Evolutionary conservation across 2,888 invertebrate species (phyloP), one percentile per base, ranked within the genome.

Genomic region (Pachydiplax longipennis): DNA sequence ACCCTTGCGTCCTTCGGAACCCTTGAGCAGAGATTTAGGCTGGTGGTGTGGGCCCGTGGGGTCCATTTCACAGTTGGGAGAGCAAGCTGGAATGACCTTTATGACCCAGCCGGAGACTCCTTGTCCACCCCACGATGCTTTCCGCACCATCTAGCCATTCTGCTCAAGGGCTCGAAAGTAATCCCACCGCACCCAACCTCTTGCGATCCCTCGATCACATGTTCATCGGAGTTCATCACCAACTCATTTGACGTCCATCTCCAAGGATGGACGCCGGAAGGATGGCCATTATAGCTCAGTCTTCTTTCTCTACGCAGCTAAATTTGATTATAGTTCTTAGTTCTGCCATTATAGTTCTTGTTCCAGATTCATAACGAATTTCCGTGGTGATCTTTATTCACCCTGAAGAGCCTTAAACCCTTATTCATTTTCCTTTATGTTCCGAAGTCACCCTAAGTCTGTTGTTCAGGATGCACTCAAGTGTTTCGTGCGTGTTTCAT

Each of bases 81-180:
- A 87, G 58, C 87, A 87, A 37, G 87, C 61, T 65, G 87, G 87
- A 87, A 87, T 87, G 87, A 87, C 87, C 87, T 87, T 87, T 87
- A 65, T 87, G 87, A 87, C 58, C 61, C 37, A 87, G 87, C 35
- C 37, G 31, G 18, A 73, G 73, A 31, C 73, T 73, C 73, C 31
- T 31, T 73, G 25, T 73, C 73, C 73, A 73, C 61, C 87, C 37
- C 87, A 15, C 83, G 58, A 53, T 58, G 83, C 58, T 83, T 83
- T 83, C 83, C 83, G 37, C 87, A n/a, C 87, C 87, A 87, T 87
- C 87, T 87, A 87, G 58, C 61, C 61, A 87, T 87, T 61, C 87
- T 22, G 40, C 37, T n/a, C 87, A 31, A 35, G 37, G 87, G 87
- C 31, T 31, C 87, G 22, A 61, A 87, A 87, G 58, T 87, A 87